A percentile compares a stretch with the other conserved stretches of the same genome.
phyloP scores from a whole-genome alignment of 1,140 invertebrate species.

The Antheraea pernyi region DNA sequence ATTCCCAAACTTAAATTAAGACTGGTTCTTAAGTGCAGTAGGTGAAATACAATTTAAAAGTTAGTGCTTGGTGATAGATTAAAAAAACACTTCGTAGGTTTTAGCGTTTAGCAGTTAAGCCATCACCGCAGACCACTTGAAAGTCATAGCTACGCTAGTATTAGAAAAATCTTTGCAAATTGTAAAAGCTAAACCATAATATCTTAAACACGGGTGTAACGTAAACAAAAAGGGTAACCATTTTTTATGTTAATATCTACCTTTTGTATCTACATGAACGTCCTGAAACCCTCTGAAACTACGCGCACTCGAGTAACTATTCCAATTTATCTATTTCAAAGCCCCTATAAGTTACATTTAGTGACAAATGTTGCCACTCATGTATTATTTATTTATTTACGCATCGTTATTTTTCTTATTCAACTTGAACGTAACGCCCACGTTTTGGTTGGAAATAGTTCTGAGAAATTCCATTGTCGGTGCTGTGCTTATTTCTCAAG shows the following conservation, averaged over 20 bases:
- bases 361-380: constrained; percentile 23
- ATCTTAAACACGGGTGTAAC: not conserved
- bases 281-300: not conserved
- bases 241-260: not conserved
- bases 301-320: not conserved
- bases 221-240: not conserved
- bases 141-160: too few species aligned
- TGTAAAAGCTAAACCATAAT: not conserved
- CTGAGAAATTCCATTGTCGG: constrained; percentile 4
- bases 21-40: too few species aligned
- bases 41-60: too few species aligned
- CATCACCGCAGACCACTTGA: too few species aligned
- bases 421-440: constrained; percentile 5
- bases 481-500: constrained; percentile 17
- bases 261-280: not conserved
- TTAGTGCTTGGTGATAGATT: too few species aligned
- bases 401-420: constrained; percentile 20
- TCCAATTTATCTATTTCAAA: constrained; percentile 13
- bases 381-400: constrained; percentile 28
- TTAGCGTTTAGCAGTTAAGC: too few species aligned
- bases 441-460: not conserved
- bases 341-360: constrained; percentile 10
- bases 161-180: too few species aligned
- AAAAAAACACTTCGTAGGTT: too few species aligned
- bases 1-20: too few species aligned